Percentiles rank a stretch among this genome's conserved stretches.
These are phyloP conservation scores for Ceratitis capitata DNA, from an alignment of 1,140 invertebrate genomes.

Conservation along the genomic window DNA sequence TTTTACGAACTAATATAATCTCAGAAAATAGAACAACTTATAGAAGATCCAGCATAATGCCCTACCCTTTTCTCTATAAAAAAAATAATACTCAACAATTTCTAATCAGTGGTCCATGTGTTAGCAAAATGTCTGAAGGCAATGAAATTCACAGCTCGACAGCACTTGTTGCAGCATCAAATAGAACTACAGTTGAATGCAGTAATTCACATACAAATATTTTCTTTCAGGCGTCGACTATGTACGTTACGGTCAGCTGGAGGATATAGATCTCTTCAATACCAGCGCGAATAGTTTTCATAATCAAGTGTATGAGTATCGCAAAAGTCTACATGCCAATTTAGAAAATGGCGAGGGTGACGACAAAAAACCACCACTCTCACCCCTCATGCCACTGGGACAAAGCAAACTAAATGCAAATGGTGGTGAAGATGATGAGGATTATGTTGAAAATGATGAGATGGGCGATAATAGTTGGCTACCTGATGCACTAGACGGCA, in stretches of 20 bases:
- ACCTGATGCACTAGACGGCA: neutral
- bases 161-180: conserved; percentile 36
- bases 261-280: conserved; percentile 61
- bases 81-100: too few relatives aligned
- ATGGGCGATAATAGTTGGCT: conserved; percentile 25
- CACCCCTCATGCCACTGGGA: conserved; percentile 54
- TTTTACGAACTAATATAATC: too few relatives aligned
- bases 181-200: neutral
- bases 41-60: too few relatives aligned
- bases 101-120: conserved; percentile 26
- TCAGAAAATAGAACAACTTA: too few relatives aligned
- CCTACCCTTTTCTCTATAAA: too few relatives aligned
- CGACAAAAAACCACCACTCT: conserved; percentile 52
- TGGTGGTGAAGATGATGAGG: conserved; percentile 56
- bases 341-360: conserved; percentile 56
- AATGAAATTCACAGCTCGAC: conserved; percentile 40
- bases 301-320: conserved; percentile 60
- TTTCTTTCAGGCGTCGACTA: conserved; percentile 56
- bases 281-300: conserved; percentile 59
- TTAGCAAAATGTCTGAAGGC: conserved; percentile 40
- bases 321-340: conserved; percentile 60
- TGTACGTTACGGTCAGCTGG: conserved; percentile 60
- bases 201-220: neutral
- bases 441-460: conserved; percentile 42
- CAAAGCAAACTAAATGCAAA: conserved; percentile 42